phyloP scores from a whole-genome alignment of 2,888 invertebrate species.

The Mesorhabditis spiculigera region DNA sequence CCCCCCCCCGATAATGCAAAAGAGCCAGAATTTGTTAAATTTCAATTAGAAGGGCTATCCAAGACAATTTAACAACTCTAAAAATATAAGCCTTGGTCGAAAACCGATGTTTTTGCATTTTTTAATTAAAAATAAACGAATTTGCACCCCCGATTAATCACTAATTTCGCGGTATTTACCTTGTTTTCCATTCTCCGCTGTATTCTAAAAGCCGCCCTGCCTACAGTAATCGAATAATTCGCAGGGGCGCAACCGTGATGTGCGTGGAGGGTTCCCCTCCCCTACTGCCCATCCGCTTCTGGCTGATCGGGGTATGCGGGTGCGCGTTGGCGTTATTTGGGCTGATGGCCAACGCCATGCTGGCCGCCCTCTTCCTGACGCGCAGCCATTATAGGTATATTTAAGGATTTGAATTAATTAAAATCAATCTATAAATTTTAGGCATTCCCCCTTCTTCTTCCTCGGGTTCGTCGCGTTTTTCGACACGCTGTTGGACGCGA shows the following conservation, averaged over 20 bases:
- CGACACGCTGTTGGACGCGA: slow-evolving; percentile 52
- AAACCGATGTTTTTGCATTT: no score
- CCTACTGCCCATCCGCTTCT: slow-evolving; percentile 29
- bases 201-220: no score
- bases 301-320: slow-evolving; percentile 45
- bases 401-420: neutral
- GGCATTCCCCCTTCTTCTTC: slow-evolving; percentile 57
- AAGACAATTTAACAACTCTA: no score
- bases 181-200: no score
- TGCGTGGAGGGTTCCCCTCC: slow-evolving; percentile 1
- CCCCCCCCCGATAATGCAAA: no score
- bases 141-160: no score
- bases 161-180: no score
- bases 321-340: slow-evolving; percentile 49
- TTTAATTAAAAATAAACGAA: no score
- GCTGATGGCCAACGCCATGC: slow-evolving; percentile 46
- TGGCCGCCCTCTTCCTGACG: slow-evolving; percentile 49
- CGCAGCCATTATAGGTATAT: slow-evolving; percentile 41
- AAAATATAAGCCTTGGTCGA: no score
- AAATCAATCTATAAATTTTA: slow-evolving; percentile 17
- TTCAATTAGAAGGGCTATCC: no score
- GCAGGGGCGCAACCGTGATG: neutral
- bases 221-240: no score
- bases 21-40: no score
- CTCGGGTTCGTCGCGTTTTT: slow-evolving; percentile 57